These are phyloP conservation scores for Formica selysi DNA, from an alignment of 1,140 invertebrate species.

Conservation along the genomic window DNA sequence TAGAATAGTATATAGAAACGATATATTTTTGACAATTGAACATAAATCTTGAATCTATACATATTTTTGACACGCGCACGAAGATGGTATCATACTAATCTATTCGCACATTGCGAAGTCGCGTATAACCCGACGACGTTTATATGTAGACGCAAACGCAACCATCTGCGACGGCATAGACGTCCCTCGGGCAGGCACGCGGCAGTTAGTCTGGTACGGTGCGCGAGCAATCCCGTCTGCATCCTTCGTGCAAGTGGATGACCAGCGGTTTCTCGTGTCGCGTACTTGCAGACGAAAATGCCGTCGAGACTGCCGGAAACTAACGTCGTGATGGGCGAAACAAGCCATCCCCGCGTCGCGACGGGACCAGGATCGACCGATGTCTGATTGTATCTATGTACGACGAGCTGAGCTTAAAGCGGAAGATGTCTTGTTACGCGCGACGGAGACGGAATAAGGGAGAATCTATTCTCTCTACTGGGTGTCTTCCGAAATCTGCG, in stretches of 20 bases:
- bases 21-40: background rate
- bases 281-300: slow-evolving; percentile 73
- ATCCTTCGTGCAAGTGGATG: slow-evolving; percentile 69
- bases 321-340: slow-evolving; percentile 67
- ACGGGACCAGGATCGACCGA: slow-evolving; percentile 62
- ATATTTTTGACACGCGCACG: slow-evolving; percentile 1
- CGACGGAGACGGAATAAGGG: slow-evolving; percentile 44
- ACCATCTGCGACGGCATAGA: slow-evolving; percentile 62
- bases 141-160: slow-evolving; percentile 34
- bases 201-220: slow-evolving; percentile 65
- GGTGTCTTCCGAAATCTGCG: slow-evolving; percentile 23
- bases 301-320: slow-evolving; percentile 72
- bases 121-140: slow-evolving; percentile 36
- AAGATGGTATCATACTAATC: slow-evolving; percentile 3
- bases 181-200: slow-evolving; percentile 65
- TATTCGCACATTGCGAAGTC: slow-evolving; percentile 23
- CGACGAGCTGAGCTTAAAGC: slow-evolving; percentile 66
- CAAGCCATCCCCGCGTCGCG: slow-evolving; percentile 50
- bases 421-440: slow-evolving; percentile 66
- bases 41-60: background rate
- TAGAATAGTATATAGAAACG: background rate
- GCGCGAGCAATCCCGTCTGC: slow-evolving; percentile 76
- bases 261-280: slow-evolving; percentile 76
- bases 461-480: slow-evolving; percentile 8
- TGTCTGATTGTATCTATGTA: slow-evolving; percentile 70